These are phyloP conservation scores for Mythimna albipuncta DNA, from an alignment of 2,888 invertebrate species.

Conservation along the genomic window DNA sequence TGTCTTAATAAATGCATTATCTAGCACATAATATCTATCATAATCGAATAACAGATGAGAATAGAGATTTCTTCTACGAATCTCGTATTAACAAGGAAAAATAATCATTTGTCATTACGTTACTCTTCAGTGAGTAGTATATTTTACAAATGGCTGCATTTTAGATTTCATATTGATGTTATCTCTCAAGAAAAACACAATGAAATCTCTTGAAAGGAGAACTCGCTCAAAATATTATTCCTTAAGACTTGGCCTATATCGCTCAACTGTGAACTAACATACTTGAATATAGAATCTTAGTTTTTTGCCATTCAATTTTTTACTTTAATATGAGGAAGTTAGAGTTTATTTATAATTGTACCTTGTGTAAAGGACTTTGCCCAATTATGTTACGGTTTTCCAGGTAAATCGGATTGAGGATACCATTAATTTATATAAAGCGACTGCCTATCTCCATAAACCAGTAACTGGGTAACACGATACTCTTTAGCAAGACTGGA, in stretches of 20 bases:
- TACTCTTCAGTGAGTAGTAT: conserved; percentile 15
- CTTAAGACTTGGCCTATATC: conserved; percentile 45
- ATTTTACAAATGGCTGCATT: conserved; percentile 17
- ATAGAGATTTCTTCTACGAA: too few relatives aligned
- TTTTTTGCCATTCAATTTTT: background rate
- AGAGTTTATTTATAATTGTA: too few relatives aligned
- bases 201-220: background rate
- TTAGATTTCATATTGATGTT: background rate
- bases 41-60: too few relatives aligned
- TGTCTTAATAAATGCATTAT: too few relatives aligned
- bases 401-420: too few relatives aligned
- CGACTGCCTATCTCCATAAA: too few relatives aligned
- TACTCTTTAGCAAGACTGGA: too few relatives aligned
- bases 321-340: background rate
- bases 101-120: background rate
- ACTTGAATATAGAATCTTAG: conserved; percentile 4
- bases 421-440: too few relatives aligned
- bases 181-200: background rate
- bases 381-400: too few relatives aligned
- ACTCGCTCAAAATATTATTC: conserved; percentile 50
- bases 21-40: too few relatives aligned
- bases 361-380: too few relatives aligned
- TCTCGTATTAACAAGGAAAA: background rate
- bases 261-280: conserved; percentile 35
- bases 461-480: too few relatives aligned